Base-by-base conservation (phyloP, 2,113 vertebrate genomes). In the Syngnathus typhle region DNA sequence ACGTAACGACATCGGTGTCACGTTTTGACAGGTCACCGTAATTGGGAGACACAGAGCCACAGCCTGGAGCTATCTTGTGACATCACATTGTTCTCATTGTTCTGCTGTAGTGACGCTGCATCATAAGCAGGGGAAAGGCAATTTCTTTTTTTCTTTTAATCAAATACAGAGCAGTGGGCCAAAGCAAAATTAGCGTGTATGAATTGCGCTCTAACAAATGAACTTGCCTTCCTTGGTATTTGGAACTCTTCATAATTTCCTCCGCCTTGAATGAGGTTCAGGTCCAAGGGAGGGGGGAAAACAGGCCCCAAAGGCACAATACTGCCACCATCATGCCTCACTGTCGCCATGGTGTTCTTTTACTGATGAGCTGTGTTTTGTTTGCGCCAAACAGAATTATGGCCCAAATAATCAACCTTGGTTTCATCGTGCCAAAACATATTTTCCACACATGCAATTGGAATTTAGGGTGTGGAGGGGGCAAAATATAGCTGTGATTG, bases 1-100 rank as follows among this genome's bases (percentile, higher is more conserved):
- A 38, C 55, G 36, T 58, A 71, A 67, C 44, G 41, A 62, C 58
- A 63, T 72, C 79, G 61, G 51, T 67, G 67, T 70, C 72, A 66
- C 4, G 63, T 79, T 62, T 70, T 72, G 73, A 77, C 67, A 75
- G 72, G 73, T 81, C 79, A 67, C 61, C 54, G 36, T 77, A 79
- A 78, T 73, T 77, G 67, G 63, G 59, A 19, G 36, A 70, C 51
- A 59, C 18, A 59, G 43, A 38, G 7, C 13, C 15, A 60, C 62
- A 64, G 68, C 19, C 21, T 76, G 27, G 6, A 37, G 60, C 21
- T 44, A 41, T 21, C 19, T 43, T n/a, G 60, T 61, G 60, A 41
- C 11, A 41, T 61, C 13, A 5, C 23, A 39, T 61, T 64, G n/a
- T 64, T 46, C 44, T 32, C 43, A 12, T 43, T 49, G 36, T 49